These are phyloP conservation scores for Sceloporus tristichus DNA, from an alignment of 2,113 vertebrate species.

Conservation along the genomic window DNA sequence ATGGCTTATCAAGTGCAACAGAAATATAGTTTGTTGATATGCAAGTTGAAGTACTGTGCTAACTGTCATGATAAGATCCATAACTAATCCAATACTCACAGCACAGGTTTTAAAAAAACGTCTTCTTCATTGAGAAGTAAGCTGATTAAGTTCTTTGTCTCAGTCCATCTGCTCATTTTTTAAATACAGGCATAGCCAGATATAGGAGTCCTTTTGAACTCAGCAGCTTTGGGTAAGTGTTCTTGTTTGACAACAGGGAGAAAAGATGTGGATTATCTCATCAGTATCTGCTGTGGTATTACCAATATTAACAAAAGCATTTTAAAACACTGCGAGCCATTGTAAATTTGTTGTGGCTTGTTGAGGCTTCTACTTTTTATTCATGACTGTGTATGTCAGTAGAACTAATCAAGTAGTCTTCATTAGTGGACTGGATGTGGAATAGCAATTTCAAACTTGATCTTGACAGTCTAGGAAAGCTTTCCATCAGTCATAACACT, in stretches of 20 bases:
- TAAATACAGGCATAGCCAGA: conserved; percentile 22
- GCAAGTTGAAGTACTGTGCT: conserved; percentile 34
- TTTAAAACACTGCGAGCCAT: background rate
- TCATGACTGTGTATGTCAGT: background rate
- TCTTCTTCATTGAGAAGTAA: conserved; percentile 38
- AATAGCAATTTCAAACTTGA: background rate
- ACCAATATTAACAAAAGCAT: background rate
- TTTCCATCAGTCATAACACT: background rate
- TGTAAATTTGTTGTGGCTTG: background rate
- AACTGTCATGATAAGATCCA: conserved; percentile 39
- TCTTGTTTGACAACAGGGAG: background rate
- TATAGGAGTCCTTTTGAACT: conserved; percentile 40
- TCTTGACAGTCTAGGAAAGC: background rate
- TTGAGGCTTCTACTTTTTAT: background rate
- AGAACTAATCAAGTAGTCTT: background rate
- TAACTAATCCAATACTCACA: conserved; percentile 57
- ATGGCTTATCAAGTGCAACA: background rate
- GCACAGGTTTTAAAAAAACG: conserved; percentile 40
- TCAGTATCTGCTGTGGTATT: background rate
- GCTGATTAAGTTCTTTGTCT: conserved; percentile 35
- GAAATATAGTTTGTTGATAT: background rate
- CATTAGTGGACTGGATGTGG: background rate
- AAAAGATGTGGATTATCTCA: background rate
- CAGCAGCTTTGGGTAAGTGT: background rate
- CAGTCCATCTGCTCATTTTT: conserved; percentile 42